Conservation (phyloP, 2,797 vertebrate species). For the Catostomus latipinnis region DNA sequence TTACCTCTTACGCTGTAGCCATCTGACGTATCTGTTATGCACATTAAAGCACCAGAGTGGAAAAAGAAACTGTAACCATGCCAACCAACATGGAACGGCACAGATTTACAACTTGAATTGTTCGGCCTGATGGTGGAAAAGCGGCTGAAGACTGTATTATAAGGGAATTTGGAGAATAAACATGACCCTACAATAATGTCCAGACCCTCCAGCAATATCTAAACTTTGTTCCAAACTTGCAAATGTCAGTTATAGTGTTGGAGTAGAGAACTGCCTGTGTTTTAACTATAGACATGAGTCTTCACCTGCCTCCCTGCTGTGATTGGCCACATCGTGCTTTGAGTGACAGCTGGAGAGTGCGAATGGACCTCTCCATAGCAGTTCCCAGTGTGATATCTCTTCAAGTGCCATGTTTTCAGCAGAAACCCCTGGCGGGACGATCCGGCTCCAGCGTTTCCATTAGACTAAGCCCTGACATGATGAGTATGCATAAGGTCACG, state of each 20-base stretch:
- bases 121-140: no score
- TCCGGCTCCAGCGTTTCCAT: slow-evolving; percentile 60
- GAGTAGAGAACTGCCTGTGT: slow-evolving; percentile 38
- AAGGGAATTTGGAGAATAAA: no score
- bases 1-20: no score
- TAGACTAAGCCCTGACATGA: slow-evolving; percentile 76
- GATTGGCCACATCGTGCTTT: slow-evolving; percentile 66
- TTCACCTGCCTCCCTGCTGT: slow-evolving; percentile 60
- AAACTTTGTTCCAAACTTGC: not conserved
- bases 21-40: no score
- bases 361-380: slow-evolving; percentile 78
- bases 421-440: slow-evolving; percentile 76
- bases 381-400: slow-evolving; percentile 78
- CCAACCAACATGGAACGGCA: no score
- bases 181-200: no score
- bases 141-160: no score
- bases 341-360: slow-evolving; percentile 77
- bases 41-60: no score
- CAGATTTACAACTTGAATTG: no score
- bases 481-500: slow-evolving; percentile 74
- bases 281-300: slow-evolving; percentile 58
- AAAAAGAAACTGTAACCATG: no score
- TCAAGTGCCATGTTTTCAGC: slow-evolving; percentile 73
- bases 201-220: not conserved
- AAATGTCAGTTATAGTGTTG: slow-evolving; percentile 8